Conservation (phyloP, 1,140 invertebrate species). For the Adelges cooleyi region DNA sequence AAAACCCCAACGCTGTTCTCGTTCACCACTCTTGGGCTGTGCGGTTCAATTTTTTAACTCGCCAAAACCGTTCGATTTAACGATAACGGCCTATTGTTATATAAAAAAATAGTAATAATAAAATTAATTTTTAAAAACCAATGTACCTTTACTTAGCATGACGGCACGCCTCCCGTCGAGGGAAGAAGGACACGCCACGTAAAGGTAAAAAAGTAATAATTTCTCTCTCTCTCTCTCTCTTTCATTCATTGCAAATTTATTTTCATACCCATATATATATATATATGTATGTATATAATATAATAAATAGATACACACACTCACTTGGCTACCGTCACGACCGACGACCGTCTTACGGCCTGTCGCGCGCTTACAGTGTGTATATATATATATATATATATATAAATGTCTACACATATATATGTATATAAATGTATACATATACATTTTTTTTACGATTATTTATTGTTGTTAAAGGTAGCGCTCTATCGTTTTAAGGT, state of each 20-base stretch:
- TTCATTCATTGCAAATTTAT: background rate
- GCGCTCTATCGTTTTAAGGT: conserved; percentile 29
- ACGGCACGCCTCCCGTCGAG: background rate
- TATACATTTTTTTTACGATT: conserved; percentile 7
- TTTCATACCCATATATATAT: too few relatives aligned
- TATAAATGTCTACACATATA: too few relatives aligned
- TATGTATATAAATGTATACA: background rate
- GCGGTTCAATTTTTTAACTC: background rate
- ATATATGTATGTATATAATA: too few relatives aligned
- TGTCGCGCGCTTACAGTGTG: too few relatives aligned
- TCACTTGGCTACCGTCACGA: too few relatives aligned
- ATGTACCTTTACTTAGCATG: conserved; percentile 2
- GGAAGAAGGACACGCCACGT: conserved; percentile 24
- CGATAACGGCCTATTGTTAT: too few relatives aligned
- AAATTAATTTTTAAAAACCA: background rate
- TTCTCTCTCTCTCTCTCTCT: conserved; percentile 9
- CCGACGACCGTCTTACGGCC: too few relatives aligned
- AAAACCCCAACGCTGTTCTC: background rate
- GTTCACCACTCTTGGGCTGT: background rate
- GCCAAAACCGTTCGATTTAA: too few relatives aligned
- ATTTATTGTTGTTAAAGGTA: conserved; percentile 26
- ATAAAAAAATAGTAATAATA: too few relatives aligned
- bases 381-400: too few relatives aligned
- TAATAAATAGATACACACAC: too few relatives aligned
- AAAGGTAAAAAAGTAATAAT: conserved; percentile 24